Conservation (phyloP, 1,140 invertebrate genomes). For the Drosophila bocqueti region DNA sequence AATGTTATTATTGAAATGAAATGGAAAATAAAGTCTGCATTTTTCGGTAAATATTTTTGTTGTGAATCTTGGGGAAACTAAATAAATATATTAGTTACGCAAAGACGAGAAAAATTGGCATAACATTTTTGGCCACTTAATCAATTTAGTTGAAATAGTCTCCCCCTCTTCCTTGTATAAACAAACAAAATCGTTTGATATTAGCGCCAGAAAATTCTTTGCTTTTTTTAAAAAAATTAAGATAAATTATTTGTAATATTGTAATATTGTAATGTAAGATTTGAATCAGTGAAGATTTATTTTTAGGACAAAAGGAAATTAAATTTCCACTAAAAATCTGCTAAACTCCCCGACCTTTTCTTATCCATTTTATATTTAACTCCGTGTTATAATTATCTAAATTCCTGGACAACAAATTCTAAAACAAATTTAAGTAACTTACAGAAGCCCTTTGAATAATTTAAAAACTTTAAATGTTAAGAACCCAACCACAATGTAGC, state of each 20-base stretch:
- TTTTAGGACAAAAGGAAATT: not conserved
- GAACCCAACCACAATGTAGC: conserved; percentile 7
- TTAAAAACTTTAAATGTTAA: conserved; percentile 37
- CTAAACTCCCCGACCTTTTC: not conserved
- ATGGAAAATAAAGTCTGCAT: not conserved
- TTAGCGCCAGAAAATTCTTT: not conserved
- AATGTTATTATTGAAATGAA: conserved; percentile 6
- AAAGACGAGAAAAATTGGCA: too few relatives aligned
- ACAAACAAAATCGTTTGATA: conserved; percentile 44
- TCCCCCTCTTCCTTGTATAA: not conserved
- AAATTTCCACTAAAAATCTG: not conserved
- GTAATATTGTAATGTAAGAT: too few relatives aligned
- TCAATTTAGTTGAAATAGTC: conserved; percentile 7
- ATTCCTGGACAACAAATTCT: too few relatives aligned
- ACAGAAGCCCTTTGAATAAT: not conserved
- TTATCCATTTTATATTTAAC: not conserved
- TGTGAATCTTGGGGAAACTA: not conserved
- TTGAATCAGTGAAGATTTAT: not conserved
- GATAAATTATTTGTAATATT: conserved; percentile 29
- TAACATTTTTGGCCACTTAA: not conserved
- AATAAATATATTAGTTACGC: not conserved
- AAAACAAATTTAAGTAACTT: not conserved
- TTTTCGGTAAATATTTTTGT: not conserved
- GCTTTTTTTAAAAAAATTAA: conserved; percentile 24
- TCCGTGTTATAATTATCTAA: not conserved